Evolutionary conservation across 2,888 invertebrate genomes (phyloP), one percentile per base, ranked within the genome.

Genomic region (Chrysolina haemoptera): DNA sequence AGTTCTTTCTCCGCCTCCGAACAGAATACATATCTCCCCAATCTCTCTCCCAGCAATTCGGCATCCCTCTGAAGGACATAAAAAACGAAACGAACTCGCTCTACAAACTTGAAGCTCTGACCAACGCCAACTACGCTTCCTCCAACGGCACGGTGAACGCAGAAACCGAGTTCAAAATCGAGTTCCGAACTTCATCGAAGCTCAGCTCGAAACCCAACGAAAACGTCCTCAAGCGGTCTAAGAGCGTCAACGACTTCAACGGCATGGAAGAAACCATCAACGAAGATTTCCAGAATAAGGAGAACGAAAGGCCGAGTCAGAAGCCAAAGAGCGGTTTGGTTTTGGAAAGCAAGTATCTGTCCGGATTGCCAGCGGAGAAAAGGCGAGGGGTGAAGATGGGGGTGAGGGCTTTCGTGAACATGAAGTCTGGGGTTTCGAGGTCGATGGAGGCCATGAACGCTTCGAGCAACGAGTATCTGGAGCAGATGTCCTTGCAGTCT

Each of bases 301-400:
- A 93, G 85, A 94, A 94, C 84, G 92, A 93, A 81, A 91, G 90
- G 82, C 93, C 93, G 0, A 79, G 87, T 83, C 76, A 76, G 46
- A 77, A 76, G 50, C 48, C 66, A 35, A 41, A 76, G 20, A 68
- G 76, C n/a, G 83, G 85, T 16, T 79, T 86, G 50, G 81, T 86
- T 40, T 73, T 87, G 55, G 87, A 87, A 65, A 87, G 86, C 74
- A 82, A 84, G 71, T 85, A 84, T 79, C 79, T 87, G 40, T 83
- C 86, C 0, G 87, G 86, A 3, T 78, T 87, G 22, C 83, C 71
- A 73, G 66, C 80, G 68, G 86, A 86, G 76, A 86, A 86, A 74
- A 86, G 92, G 80, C 89, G 93, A 76, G 93, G 94, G n/a, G 94
- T 94, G 3, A 93, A 93, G 88, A 94, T 94, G 94, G 94, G 93